phyloP scores from a whole-genome alignment of 2,888 invertebrate species.

The Lysandra bellargus region DNA sequence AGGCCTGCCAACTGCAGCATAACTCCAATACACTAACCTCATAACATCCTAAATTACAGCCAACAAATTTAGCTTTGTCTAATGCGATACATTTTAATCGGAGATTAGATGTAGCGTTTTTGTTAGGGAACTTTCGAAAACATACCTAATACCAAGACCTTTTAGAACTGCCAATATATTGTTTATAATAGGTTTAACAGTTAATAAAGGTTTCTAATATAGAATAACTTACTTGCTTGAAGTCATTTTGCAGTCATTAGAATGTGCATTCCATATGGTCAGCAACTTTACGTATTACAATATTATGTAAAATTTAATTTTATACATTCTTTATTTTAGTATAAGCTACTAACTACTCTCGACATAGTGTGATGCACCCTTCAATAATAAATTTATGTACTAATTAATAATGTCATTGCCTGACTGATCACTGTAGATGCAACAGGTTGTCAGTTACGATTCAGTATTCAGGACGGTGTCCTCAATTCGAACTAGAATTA shows the following conservation, averaged over 20 bases:
- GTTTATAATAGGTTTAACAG: neutral
- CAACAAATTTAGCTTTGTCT: constrained; percentile 17
- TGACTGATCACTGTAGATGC: too few relatives aligned
- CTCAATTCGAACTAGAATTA: too few relatives aligned
- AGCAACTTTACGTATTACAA: neutral
- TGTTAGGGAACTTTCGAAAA: neutral
- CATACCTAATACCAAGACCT: neutral
- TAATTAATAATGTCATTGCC: too few relatives aligned
- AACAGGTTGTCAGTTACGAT: too few relatives aligned
- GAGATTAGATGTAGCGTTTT: neutral
- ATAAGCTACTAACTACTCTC: too few relatives aligned
- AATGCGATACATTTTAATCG: neutral
- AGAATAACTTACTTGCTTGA: neutral
- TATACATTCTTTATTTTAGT: too few relatives aligned
- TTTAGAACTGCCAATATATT: neutral
- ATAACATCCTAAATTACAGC: constrained; percentile 40
- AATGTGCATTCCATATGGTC: neutral
- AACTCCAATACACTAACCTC: constrained; percentile 43
- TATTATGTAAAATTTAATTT: neutral
- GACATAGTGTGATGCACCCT: too few relatives aligned
- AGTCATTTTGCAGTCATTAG: neutral
- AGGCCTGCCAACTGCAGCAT: constrained; percentile 58
- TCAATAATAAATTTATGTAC: too few relatives aligned
- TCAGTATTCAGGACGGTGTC: too few relatives aligned
- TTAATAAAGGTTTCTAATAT: neutral